Base-by-base conservation (phyloP, 1,140 invertebrate genomes). In the Cydia splendana region DNA sequence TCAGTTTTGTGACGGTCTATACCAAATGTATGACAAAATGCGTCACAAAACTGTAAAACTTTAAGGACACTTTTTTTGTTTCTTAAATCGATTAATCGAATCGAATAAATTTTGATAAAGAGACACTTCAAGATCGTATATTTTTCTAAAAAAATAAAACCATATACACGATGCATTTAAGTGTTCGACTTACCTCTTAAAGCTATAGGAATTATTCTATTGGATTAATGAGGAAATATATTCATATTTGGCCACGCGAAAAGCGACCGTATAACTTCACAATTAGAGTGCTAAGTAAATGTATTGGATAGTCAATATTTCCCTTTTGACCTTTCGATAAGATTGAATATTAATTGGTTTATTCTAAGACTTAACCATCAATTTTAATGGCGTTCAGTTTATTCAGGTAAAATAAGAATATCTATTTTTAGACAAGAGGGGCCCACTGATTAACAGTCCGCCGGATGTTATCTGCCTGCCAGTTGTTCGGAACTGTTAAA, bases 371-470 rank as follows among this genome's bases (percentile, higher is more conserved):
- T 13, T 57, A 57, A 57, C 10, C 48, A 51, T 51, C n/a, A 57
- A 53, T 10, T 53, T 53, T 3, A 53, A 57, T 57, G 15, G 7
- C 7, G 15, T 15, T 15, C 15, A 51, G 48, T 2, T 57, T 18
- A 6, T 57, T n/a, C 15, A n/a, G n/a, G 53, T 18, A 15, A 18
- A 57, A n/a, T 51, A 10, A 42, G 15, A 51, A 57, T 18, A 18
- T 57, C 53, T 20, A 57, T 57, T 57, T 57, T 57, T 57, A 57
- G 53, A 57, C n/a, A n/a, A n/a, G n/a, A n/a, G n/a, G n/a, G n/a
- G n/a, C n/a, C n/a, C n/a, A n/a, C n/a, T n/a, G n/a, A n/a, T n/a
- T n/a, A n/a, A n/a, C n/a, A n/a, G n/a, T n/a, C n/a, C n/a, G n/a
- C n/a, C n/a, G n/a, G n/a, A n/a, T n/a, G n/a, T n/a, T n/a, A n/a